phyloP scores from a whole-genome alignment of 2,113 vertebrate species.

The Coregonus clupeaformis region DNA sequence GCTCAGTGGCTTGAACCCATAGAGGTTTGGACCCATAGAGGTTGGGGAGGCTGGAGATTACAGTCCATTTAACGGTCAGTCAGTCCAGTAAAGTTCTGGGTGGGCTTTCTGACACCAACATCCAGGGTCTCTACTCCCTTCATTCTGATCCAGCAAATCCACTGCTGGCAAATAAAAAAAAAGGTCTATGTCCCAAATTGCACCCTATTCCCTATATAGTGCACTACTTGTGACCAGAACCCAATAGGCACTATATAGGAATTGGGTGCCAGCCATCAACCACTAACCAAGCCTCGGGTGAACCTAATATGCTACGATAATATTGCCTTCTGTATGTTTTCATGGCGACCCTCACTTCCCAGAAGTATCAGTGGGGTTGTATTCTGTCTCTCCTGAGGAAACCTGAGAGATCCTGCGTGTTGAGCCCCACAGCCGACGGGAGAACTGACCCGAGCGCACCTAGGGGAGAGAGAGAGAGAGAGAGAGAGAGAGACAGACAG shows the following conservation, averaged over 20 bases:
- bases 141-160: constrained; percentile 11
- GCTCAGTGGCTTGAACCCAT: constrained; percentile 25
- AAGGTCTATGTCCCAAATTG: neutral
- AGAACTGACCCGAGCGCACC: constrained; percentile 87
- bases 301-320: no score
- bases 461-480: constrained; percentile 45
- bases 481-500: no score
- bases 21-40: constrained; percentile 14
- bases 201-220: no score
- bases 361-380: constrained; percentile 75
- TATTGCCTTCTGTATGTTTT: neutral
- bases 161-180: neutral
- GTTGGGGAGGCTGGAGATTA: neutral
- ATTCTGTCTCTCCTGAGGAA: constrained; percentile 90
- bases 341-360: constrained; percentile 56
- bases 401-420: constrained; percentile 90
- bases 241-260: no score
- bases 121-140: neutral
- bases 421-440: constrained; percentile 86
- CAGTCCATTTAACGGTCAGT: neutral
- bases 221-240: no score
- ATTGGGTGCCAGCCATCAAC: no score
- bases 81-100: constrained; percentile 2
- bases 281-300: no score
- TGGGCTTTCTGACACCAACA: neutral